Percentiles rank a stretch among this genome's conserved stretches.
Evolutionary conservation across 2,797 vertebrate species (phyloP).

Genomic region (Pipistrellus nathusii): DNA sequence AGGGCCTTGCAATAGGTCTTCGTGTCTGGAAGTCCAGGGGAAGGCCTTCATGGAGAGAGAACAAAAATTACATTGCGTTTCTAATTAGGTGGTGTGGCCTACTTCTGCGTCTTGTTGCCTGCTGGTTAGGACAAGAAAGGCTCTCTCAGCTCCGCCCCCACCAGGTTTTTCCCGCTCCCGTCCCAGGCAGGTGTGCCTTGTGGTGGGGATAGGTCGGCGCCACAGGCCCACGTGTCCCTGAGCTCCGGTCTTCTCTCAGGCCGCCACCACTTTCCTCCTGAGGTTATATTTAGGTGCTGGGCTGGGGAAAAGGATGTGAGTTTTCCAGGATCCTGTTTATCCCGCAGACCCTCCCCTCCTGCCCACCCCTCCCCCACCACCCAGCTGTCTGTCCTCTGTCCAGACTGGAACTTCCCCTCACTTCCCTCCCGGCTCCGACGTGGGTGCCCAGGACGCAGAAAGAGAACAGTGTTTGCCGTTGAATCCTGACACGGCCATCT

Average conservation of each 20-base stretch:
- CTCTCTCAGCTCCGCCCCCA: not conserved
- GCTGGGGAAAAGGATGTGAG: constrained; percentile 80
- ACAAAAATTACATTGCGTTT: constrained; percentile 66
- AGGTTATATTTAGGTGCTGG: constrained; percentile 85
- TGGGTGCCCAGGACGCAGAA: not conserved
- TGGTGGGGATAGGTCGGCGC: not conserved
- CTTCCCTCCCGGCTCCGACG: constrained; percentile 49
- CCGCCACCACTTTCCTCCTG: constrained; percentile 65
- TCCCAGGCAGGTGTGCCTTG: rapidly evolving
- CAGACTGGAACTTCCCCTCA: constrained; percentile 73
- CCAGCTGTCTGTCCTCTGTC: constrained; percentile 82
- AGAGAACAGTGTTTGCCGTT: not conserved
- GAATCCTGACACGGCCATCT: not conserved
- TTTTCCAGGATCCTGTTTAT: constrained; percentile 83
- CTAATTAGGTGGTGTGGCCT: constrained; percentile 67
- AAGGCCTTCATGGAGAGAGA: constrained; percentile 18
- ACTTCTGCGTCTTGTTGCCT: constrained; percentile 53
- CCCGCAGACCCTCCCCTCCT: constrained; percentile 71
- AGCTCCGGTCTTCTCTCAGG: constrained; percentile 1
- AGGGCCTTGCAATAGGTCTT: constrained; percentile 20
- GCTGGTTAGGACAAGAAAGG: constrained; percentile 53
- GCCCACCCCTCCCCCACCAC: constrained; percentile 62
- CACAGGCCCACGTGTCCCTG: not conserved
- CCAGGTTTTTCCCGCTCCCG: not conserved
- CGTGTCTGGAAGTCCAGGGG: constrained; percentile 38